Evolutionary conservation across 1,140 invertebrate genomes (phyloP), one percentile per base, ranked within the genome.

Genomic region (Matsumurasca onukii): DNA sequence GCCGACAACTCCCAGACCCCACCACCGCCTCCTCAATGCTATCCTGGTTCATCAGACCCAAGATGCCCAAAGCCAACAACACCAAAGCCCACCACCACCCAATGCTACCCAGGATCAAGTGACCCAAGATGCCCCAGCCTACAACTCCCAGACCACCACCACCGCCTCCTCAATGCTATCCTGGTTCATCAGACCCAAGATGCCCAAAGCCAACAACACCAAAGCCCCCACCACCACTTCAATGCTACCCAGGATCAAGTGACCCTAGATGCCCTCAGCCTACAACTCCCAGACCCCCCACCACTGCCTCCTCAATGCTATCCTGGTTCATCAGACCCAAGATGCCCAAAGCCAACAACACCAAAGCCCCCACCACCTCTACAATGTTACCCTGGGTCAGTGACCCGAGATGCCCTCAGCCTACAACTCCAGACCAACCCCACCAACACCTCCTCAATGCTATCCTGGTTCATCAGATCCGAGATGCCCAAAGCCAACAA

Each of bases 381-480:
- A 49, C 48, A 45, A 57, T 79, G 78, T 70, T 77, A 73, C 71
- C 78, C 77, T 24, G 79, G 77, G 27, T 75, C 74, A 73, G 67
- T 1, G 76, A 78, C 71, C 76, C 77, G 55, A 70, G 77, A 34
- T 79, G 78, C 59, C 76, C 77, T 27, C 67, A 72, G 70, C 68
- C 75, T 25, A 45, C 74, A n/a, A n/a, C n/a, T n/a, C n/a, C 64
- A 73, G 71, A 57, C 52, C 67, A 52, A 69, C 71, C 30, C 75
- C 71, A 63, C 67, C 70, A 31, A 39, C 62, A 52, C 5, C 62
- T 51, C 31, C 73, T 39, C 9, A 70, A 67, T 76, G 76, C 65
- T 78, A 71, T 65, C 76, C 77, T 17, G 78, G 78, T 20, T 76
- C 73, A 9, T 73, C 71, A 9, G 80, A 79, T 70, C 77, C 79